These are phyloP conservation scores for Pinna nobilis DNA, from an alignment of 1,140 invertebrate species.

Conservation along the genomic window DNA sequence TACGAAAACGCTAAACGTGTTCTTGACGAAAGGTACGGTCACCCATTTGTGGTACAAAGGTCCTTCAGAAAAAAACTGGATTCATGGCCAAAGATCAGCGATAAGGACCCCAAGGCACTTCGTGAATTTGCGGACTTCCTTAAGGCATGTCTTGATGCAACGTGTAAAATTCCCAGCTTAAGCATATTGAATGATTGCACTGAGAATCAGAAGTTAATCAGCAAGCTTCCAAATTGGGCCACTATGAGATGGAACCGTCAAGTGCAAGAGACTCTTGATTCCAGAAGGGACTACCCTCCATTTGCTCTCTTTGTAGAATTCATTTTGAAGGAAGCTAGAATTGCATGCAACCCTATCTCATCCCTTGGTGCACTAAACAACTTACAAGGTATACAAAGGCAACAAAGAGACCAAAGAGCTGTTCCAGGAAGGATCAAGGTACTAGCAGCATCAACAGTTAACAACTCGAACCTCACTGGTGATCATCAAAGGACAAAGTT, in stretches of 20 bases:
- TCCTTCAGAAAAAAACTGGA: conserved; percentile 38
- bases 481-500: neutral
- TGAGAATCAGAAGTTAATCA: conserved; percentile 40
- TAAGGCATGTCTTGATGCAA: conserved; percentile 20
- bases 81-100: conserved; percentile 35
- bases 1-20: conserved; percentile 29
- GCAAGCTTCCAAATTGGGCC: conserved; percentile 41
- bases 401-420: neutral
- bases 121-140: conserved; percentile 37
- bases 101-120: conserved; percentile 17
- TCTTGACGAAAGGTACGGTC: conserved; percentile 36
- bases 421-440: neutral
- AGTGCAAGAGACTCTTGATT: conserved; percentile 11
- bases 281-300: neutral
- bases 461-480: neutral
- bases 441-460: neutral
- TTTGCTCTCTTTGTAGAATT: conserved; percentile 37
- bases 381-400: neutral
- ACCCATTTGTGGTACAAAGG: conserved; percentile 39
- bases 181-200: conserved; percentile 27
- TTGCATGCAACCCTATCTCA: conserved; percentile 40
- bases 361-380: conserved; percentile 22
- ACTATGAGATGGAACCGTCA: conserved; percentile 29
- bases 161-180: conserved; percentile 15
- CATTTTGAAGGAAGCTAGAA: conserved; percentile 30